These are phyloP conservation scores for Otolemur garnettii DNA, from an alignment of 2,113 vertebrate genomes.

Conservation along the genomic window DNA sequence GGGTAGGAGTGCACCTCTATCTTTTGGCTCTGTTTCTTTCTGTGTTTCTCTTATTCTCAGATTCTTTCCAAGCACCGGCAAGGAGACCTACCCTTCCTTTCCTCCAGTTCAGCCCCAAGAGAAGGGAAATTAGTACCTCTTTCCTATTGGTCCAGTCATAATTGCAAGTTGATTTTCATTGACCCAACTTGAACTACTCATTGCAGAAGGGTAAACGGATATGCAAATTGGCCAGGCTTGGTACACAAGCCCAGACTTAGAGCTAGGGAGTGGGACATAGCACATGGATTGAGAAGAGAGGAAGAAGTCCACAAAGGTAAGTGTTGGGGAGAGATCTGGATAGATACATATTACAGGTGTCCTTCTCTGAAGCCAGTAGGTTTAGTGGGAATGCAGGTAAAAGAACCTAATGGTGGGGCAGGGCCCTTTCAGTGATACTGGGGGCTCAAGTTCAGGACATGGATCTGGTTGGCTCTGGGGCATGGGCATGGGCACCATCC, in stretches of 20 bases:
- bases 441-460: background rate
- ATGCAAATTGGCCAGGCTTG: background rate
- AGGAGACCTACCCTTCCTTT: background rate
- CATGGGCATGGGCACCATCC: background rate
- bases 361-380: background rate
- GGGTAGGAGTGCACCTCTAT: background rate
- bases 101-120: background rate
- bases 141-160: background rate
- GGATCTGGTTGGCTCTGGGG: background rate
- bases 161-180: background rate
- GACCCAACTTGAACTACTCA: background rate
- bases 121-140: background rate
- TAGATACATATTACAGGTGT: background rate
- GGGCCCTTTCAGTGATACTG: background rate
- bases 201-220: slow-evolving; percentile 5
- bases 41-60: background rate
- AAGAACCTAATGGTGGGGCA: background rate
- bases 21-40: slow-evolving; percentile 14
- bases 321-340: background rate
- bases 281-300: background rate
- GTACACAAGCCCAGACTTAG: background rate
- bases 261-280: background rate
- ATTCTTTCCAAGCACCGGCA: background rate
- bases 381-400: background rate
- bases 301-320: background rate